Percentiles rank a stretch among this genome's conserved stretches.
Conservation (phyloP, 1,140 invertebrate genomes). For the Polypedilum pembai region DNA sequence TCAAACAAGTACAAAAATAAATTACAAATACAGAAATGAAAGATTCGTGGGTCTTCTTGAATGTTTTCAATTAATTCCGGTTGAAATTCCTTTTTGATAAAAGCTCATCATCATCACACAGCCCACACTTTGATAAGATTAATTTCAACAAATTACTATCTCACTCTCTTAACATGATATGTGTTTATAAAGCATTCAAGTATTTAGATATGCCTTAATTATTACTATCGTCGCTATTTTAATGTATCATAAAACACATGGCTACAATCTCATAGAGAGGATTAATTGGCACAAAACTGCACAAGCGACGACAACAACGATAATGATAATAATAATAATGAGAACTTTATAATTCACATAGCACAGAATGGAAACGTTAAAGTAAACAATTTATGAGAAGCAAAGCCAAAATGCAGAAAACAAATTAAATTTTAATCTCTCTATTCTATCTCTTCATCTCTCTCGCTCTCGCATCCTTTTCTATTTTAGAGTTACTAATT, state of each 20-base stretch:
- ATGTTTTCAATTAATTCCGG: too few species aligned
- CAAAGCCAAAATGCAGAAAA: neutral
- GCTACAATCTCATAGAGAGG: slow-evolving; percentile 5
- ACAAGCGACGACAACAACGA: neutral
- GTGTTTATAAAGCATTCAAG: too few species aligned
- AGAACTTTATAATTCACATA: slow-evolving; percentile 6
- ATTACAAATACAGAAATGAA: too few species aligned
- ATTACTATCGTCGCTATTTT: neutral
- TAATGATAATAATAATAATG: neutral
- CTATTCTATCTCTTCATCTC: neutral
- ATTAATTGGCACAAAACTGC: neutral
- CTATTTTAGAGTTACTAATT: neutral
- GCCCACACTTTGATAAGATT: too few species aligned
- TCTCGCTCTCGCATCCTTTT: neutral
- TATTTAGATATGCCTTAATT: too few species aligned
- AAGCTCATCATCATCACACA: too few species aligned
- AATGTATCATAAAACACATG: slow-evolving; percentile 2
- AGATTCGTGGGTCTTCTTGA: too few species aligned
- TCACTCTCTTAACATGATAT: too few species aligned
- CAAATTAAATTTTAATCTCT: slow-evolving; percentile 5
- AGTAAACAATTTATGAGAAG: neutral
- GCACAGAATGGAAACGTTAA: neutral
- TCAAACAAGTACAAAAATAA: too few species aligned
- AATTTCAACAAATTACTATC: too few species aligned
- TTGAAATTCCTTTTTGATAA: too few species aligned